Evolutionary conservation across 2,797 vertebrate genomes (phyloP), one percentile per base, ranked within the genome.

Genomic region (Mallotus villosus): DNA sequence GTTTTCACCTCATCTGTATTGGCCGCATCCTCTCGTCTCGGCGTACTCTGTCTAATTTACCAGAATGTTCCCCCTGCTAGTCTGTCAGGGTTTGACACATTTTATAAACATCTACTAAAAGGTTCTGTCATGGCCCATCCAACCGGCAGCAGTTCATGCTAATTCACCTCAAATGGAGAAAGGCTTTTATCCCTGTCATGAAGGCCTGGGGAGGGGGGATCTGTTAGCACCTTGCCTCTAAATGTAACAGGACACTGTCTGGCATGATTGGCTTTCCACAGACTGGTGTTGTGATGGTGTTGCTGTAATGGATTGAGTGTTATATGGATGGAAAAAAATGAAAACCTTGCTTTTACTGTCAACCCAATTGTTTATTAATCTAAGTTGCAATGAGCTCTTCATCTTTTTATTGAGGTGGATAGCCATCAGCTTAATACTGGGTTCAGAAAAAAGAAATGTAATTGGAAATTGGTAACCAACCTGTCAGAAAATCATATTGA

Each of bases 41-140:
- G 41, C 62, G 53, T 60, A 58, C 65, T 74, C 72, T n/a, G 62
- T 81, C 75, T 81, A 74, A 74, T 81, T 80, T 64, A 41, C 53
- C 58, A 68, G 67, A 76, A 74, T 78, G 75, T 79, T 83, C 69
- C 22, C 66, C 77, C 70, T 74, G 73, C 79, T 65, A 75, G 72
- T 72, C 62, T 58, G 77, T 80, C 82, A 81, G 49, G 67, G 68
- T 74, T 76, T 83, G 76, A 83, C 77, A 76, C 74, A 73, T 82
- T 86, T 81, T 82, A 74, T 83, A 81, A 84, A 77, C 78, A 80
- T 81, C 71, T 25, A 68, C 77, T 84, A 77, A 84, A 81, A 80
- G 77, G 77, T 73, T 55, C 70, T 74, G 55, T 71, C 77, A 70
- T 68, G 73, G 70, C 53, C 41, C 49, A 71, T 61, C 71, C 73